Base-by-base conservation (phyloP, 2,888 invertebrate genomes). In the Macrophya alboannulata region DNA sequence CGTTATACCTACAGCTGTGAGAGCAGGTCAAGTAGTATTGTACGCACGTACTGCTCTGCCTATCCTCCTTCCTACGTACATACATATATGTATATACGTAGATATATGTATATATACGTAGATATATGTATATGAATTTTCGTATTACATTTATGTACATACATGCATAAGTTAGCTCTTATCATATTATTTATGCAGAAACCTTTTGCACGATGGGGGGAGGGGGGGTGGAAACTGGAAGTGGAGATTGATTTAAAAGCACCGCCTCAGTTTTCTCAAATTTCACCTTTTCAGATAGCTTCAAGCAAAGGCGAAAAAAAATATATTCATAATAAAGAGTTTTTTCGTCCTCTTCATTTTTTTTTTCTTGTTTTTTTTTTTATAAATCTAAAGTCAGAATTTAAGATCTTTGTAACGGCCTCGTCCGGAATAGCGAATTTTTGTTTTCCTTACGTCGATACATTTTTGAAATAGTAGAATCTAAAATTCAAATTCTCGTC, bases 141-240 rank as follows among this genome's bases (percentile, higher is more conserved):
- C 51, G 76, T 76, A 25, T n/a, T 76, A 31, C 4, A 21, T 76
- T 8, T n/a, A 45, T 21, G 55, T 43, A 25, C 37, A 45, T 45
- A 51, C 55, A 77, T 77, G 31, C 48, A 77, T 77, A 77, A 48
- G 17, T n/a, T 15, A 77, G 55, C 51, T 77, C 51, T 77, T 51
- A 55, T 77, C 31, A 77, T 25, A 77, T 51, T 77, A 77, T 77
- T 77, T 77, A 77, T 51, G 31, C 74, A 74, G 31, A 48, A 77
- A 77, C 48, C 25, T 31, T 51, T 55, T 55, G 77, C 77, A 31
- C 55, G 48, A 12, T n/a, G 48, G 51, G 31, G 37, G 3, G 48
- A 4, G 48, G 3, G 48, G 15, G 48, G 15, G 1, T 48, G 48
- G 4, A 25, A 68, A 17, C 62, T 8, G n/a, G 12, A 31, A 31